These are phyloP conservation scores for Nineta flava DNA, from an alignment of 2,888 invertebrate genomes.

Conservation along the genomic window DNA sequence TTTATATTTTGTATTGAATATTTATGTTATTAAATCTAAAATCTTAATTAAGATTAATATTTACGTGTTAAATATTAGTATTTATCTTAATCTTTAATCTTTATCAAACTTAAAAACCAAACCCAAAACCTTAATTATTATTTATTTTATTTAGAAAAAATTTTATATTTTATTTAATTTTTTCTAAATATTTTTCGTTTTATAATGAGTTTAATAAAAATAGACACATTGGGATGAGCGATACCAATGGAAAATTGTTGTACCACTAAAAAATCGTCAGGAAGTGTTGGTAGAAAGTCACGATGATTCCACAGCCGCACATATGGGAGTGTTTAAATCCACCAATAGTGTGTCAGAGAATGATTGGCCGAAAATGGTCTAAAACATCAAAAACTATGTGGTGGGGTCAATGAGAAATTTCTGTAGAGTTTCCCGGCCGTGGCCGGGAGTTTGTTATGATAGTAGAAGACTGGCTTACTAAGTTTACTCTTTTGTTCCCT, in stretches of 20 bases:
- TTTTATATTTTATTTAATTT: too few species aligned
- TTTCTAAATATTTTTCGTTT: too few species aligned
- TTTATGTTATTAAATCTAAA: too few species aligned
- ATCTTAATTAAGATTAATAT: too few species aligned
- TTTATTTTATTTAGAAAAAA: too few species aligned
- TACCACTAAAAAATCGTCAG: constrained; percentile 1
- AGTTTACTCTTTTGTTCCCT: constrained; percentile 1
- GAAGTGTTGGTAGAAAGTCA: not conserved
- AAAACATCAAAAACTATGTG: not conserved
- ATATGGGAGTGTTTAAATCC: not conserved
- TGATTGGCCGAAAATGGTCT: not conserved
- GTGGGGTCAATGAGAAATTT: not conserved
- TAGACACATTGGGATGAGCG: too few species aligned
- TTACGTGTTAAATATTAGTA: too few species aligned
- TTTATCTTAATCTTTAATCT: too few species aligned
- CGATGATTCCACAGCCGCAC: not conserved
- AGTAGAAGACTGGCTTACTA: not conserved
- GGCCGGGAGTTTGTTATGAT: not conserved
- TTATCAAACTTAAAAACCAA: too few species aligned
- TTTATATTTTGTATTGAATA: too few species aligned
- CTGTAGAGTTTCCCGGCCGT: not conserved
- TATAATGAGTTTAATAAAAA: too few species aligned
- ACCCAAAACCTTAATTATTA: too few species aligned
- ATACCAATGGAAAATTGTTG: constrained; percentile 8
- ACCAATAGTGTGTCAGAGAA: not conserved